These are phyloP conservation scores for Microctenopoma steveboyesi DNA, from an alignment of 2,797 vertebrate genomes.

Conservation along the genomic window DNA sequence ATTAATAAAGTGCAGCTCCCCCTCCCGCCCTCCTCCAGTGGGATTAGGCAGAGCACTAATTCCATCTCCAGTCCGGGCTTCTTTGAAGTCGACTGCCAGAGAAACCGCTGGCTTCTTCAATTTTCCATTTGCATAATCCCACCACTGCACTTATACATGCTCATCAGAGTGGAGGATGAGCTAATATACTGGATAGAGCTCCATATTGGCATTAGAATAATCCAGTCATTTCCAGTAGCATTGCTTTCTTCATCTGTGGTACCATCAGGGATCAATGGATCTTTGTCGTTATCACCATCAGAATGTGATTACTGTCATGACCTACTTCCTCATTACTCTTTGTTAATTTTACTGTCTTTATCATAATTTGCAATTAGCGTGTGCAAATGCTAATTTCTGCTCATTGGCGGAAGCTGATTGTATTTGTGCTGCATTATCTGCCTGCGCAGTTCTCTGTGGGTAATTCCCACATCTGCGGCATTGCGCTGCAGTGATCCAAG, in stretches of 20 bases:
- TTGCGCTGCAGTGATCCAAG: conserved; percentile 26
- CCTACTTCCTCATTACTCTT: conserved; percentile 39
- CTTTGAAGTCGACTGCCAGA: conserved; percentile 84
- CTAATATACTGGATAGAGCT: conserved; percentile 67
- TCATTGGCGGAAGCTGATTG: conserved; percentile 54
- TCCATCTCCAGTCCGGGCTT: conserved; percentile 77
- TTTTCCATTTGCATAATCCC: conserved; percentile 83
- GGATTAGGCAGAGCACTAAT: conserved; percentile 84
- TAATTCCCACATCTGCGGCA: conserved; percentile 27
- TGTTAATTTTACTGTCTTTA: conserved; percentile 43
- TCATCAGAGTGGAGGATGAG: conserved; percentile 78
- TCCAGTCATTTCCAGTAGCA: conserved; percentile 53
- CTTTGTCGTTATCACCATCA: conserved; percentile 26
- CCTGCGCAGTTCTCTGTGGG: conserved; percentile 17
- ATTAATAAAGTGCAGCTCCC: conserved; percentile 79
- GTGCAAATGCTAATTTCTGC: conserved; percentile 39
- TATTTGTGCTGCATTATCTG: conserved; percentile 58
- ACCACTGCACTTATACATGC: conserved; percentile 73
- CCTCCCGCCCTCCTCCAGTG: conserved; percentile 70
- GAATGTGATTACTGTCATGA: conserved; percentile 34
- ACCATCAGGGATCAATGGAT: conserved; percentile 59
- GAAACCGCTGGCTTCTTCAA: conserved; percentile 71
- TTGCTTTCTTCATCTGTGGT: conserved; percentile 45
- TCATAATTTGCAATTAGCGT: conserved; percentile 64
- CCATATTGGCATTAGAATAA: conserved; percentile 71